These are phyloP conservation scores for Oreocharis arfaki DNA, from an alignment of 2,113 vertebrate genomes.

Conservation along the genomic window DNA sequence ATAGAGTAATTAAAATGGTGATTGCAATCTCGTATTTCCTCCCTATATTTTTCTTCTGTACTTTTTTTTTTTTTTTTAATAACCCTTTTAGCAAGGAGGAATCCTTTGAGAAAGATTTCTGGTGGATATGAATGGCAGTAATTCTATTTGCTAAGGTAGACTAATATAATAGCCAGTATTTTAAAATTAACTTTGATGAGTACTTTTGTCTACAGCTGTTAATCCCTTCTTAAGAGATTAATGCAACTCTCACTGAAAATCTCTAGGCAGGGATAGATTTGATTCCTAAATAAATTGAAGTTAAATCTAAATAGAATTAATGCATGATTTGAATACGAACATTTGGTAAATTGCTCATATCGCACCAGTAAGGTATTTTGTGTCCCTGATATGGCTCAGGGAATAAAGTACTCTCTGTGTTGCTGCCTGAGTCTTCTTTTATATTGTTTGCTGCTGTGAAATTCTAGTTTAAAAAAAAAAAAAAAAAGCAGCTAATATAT, in stretches of 20 bases:
- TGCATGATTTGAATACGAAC: background rate
- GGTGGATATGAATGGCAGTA: background rate
- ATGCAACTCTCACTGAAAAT: conserved; percentile 15
- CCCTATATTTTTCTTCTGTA: background rate
- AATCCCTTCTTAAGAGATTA: conserved; percentile 60
- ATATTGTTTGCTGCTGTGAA: background rate
- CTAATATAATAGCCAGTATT: conserved; percentile 18
- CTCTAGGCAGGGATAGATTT: conserved; percentile 6
- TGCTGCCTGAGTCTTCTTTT: background rate
- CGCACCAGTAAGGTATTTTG: background rate
- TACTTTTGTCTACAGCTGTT: conserved; percentile 46
- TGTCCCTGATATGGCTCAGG: background rate
- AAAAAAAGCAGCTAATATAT: background rate
- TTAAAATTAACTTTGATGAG: conserved; percentile 51
- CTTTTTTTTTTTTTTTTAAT: conserved; percentile 8
- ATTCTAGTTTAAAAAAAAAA: background rate
- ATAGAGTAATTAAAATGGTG: conserved; percentile 6
- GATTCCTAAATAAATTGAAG: conserved; percentile 49
- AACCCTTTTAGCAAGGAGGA: background rate
- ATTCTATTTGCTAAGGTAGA: background rate
- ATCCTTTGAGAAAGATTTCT: background rate
- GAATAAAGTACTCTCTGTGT: background rate
- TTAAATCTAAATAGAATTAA: conserved; percentile 37
- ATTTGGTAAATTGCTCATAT: background rate
- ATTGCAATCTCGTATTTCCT: conserved; percentile 4